A percentile compares a stretch with the other conserved stretches of the same genome.
phyloP scores from a whole-genome alignment of 2,113 vertebrate species.

The Boulengeromyrus knoepffleri region DNA sequence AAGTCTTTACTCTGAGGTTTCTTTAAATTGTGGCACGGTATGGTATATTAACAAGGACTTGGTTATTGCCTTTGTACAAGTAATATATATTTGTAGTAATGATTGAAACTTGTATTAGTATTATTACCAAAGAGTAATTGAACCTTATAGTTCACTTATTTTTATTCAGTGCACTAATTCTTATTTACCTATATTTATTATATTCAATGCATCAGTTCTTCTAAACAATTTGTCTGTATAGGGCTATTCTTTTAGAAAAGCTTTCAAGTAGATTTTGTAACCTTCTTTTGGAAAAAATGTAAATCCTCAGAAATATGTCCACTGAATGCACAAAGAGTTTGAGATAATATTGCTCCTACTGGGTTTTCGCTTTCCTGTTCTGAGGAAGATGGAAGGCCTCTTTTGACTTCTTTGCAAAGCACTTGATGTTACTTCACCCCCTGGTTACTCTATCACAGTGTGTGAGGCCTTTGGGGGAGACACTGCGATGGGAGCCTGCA shows the following conservation, averaged over 20 bases:
- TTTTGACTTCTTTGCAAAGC: neutral
- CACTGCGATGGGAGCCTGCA: neutral
- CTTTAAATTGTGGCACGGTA: neutral
- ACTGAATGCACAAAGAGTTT: neutral
- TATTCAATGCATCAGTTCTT: neutral
- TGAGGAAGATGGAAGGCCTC: neutral
- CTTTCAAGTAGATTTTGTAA: neutral
- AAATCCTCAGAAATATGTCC: neutral
- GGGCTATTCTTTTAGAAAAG: neutral
- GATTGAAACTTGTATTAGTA: neutral
- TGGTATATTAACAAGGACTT: neutral
- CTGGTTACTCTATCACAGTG: neutral
- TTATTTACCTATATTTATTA: neutral
- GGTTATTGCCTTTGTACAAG: neutral
- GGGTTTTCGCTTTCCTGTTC: neutral
- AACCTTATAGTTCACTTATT: neutral
- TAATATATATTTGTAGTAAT: neutral
- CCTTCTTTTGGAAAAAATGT: neutral
- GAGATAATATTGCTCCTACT: neutral
- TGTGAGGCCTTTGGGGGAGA: neutral
- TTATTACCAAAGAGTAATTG: neutral
- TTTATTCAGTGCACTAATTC: neutral
- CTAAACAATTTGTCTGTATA: neutral
- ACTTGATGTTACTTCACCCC: slow-evolving; percentile 1
- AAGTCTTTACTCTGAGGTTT: neutral